Conservation (phyloP, 2,888 invertebrate genomes). For the Troides helena region DNA sequence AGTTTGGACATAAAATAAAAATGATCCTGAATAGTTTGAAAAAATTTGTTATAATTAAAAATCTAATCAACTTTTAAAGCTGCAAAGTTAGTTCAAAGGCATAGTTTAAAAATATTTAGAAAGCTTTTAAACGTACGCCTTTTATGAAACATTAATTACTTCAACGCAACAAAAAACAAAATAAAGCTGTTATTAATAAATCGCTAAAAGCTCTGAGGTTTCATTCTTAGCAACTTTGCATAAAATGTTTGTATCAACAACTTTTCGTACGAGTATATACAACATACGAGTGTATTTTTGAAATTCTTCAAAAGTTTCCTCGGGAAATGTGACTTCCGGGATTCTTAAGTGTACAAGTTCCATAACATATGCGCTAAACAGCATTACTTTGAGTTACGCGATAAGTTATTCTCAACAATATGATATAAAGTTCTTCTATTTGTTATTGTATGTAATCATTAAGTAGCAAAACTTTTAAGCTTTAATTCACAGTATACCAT, state of each 20-base stretch:
- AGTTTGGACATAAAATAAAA: background rate
- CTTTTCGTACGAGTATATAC: background rate
- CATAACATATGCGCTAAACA: background rate
- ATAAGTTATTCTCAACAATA: background rate
- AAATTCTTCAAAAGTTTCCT: background rate
- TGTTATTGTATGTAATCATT: background rate
- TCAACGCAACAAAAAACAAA: background rate
- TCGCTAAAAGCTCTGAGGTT: background rate
- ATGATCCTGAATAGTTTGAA: background rate
- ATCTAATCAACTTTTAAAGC: background rate
- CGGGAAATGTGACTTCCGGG: background rate
- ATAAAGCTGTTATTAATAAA: background rate
- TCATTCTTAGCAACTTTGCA: background rate
- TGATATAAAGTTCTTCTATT: background rate
- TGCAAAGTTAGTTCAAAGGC: background rate
- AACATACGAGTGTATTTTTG: background rate
- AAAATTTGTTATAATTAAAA: background rate
- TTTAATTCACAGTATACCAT: too few species aligned
- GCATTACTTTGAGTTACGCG: background rate
- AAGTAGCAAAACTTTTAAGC: too few species aligned
- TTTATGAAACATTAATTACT: background rate
- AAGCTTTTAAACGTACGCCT: background rate
- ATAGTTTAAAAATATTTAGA: background rate
- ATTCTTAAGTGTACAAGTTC: background rate
- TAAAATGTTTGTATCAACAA: background rate